These are phyloP conservation scores for Hymenopus coronatus DNA, from an alignment of 2,888 invertebrate genomes.

Conservation along the genomic window DNA sequence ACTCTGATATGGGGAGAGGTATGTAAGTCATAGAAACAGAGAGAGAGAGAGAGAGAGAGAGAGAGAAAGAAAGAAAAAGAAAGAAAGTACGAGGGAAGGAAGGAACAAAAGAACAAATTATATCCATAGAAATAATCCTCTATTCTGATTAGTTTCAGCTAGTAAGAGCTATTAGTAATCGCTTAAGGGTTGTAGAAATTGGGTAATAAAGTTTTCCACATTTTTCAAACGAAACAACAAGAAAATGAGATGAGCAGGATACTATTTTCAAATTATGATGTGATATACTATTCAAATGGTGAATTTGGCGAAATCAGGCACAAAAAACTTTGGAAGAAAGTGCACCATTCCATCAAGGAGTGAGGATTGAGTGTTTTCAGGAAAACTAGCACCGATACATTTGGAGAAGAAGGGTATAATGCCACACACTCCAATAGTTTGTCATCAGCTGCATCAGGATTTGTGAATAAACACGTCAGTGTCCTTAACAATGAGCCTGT, in stretches of 20 bases:
- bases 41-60: neutral
- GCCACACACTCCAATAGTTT: neutral
- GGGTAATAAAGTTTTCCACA: neutral
- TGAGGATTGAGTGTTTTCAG: neutral
- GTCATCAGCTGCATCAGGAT: neutral
- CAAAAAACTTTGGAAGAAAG: neutral
- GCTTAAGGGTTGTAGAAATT: neutral
- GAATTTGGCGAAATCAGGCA: neutral
- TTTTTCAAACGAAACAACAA: neutral
- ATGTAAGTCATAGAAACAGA: neutral
- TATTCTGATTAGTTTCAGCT: slow-evolving; percentile 27
- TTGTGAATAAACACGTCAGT: neutral
- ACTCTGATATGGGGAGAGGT: slow-evolving; percentile 23
- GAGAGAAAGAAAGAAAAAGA: too few species aligned
- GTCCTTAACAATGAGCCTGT: neutral
- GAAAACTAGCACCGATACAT: neutral
- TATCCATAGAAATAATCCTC: neutral
- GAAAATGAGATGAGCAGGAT: neutral
- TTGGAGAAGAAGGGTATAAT: neutral
- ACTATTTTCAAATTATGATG: neutral
- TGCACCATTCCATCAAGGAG: neutral
- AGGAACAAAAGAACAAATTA: too few species aligned
- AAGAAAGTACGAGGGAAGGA: too few species aligned
- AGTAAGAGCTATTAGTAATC: slow-evolving; percentile 8
- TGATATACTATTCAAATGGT: neutral